Conservation (phyloP, 2,888 invertebrate genomes). For the Habrosyne pyritoides region DNA sequence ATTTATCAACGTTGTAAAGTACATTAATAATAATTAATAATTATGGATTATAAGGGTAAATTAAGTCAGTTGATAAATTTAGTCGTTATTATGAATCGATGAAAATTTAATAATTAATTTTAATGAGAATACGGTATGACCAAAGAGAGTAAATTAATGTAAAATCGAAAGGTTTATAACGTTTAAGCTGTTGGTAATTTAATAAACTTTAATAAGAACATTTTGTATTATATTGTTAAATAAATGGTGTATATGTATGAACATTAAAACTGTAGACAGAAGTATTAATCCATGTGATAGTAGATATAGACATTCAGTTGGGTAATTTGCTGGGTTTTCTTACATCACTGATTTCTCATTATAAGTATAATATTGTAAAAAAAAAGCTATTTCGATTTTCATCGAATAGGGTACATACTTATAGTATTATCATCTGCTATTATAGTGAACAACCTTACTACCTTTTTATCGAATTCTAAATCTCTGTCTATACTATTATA, state of each 20-base stretch:
- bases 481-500: neutral
- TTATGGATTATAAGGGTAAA: conserved; percentile 12
- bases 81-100: conserved; percentile 1
- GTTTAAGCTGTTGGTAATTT: conserved; percentile 70
- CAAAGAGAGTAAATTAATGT: conserved; percentile 68
- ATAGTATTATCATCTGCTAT: neutral
- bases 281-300: conserved; percentile 82
- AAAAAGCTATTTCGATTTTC: neutral
- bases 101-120: conserved; percentile 10
- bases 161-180: conserved; percentile 41
- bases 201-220: conserved; percentile 49
- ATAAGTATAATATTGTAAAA: neutral
- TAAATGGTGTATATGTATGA: conserved; percentile 52
- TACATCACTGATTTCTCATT: conserved; percentile 11
- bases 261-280: conserved; percentile 58
- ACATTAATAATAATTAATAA: conserved; percentile 2
- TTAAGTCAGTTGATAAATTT: conserved; percentile 25
- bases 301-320: conserved; percentile 54
- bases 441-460: neutral
- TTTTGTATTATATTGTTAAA: conserved; percentile 56
- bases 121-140: conserved; percentile 57
- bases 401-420: neutral
- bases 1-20: conserved; percentile 27
- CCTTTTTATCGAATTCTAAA: neutral
- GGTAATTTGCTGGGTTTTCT: conserved; percentile 19